Base-by-base conservation (phyloP, 1,140 invertebrate genomes). In the Lasaia peninsularis region DNA sequence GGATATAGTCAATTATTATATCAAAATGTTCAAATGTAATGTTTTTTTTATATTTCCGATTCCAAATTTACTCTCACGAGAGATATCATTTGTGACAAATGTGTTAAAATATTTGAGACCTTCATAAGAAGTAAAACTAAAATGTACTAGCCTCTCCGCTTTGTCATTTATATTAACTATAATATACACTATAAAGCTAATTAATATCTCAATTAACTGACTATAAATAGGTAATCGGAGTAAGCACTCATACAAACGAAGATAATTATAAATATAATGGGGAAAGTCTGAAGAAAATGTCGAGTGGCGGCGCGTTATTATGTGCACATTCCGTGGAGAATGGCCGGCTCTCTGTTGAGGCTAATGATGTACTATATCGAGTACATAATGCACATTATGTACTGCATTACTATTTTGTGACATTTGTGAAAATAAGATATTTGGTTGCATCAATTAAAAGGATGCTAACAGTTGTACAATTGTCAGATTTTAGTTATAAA, bases 141-240 rank as follows among this genome's bases (percentile, higher is more conserved):
- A 58, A 59, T 50, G 34, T 63, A 52, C 64, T 79, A 83, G 82
- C 82, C 80, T 86, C 80, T 80, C 58, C 53, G 75, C 77, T 82
- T 86, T 78, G 82, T 82, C 82, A 54, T 71, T 59, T 60, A 59
- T 62, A 62, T 62, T 64, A 72, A 69, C 65, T 79, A 76, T 59
- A 71, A 61, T 71, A 70, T 73, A 78, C 68, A 68, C 65, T 68
- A 69, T 66, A 72, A 70, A 65, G 57, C 65, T 72, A 71, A 67
- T 62, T 63, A 73, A 67, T 64, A 75, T 71, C 69, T 79, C 69
- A 74, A 69, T 79, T 74, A 70, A 73, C 69, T 86, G 83, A 86
- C 80, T 84, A 86, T 74, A 75, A 78, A 59, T 78, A 84, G 79
- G 78, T 83, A 83, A 86, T 83, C 80, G 71, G 73, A 80, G 78